phyloP scores from a whole-genome alignment of 2,113 vertebrate genomes.

The Thymallus thymallus region DNA sequence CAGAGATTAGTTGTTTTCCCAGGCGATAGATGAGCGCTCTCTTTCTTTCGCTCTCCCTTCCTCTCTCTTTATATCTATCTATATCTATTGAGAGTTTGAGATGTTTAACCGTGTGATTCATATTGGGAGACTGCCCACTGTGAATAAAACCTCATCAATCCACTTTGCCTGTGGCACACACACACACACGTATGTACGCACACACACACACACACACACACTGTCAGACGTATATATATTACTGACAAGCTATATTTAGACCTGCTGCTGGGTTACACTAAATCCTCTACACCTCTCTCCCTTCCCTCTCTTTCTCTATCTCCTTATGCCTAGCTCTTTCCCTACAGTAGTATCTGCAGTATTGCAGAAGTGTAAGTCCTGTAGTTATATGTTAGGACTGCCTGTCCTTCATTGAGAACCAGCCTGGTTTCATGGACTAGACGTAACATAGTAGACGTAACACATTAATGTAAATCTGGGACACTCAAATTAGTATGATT shows the following conservation, averaged over 20 bases:
- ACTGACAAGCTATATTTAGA: constrained; percentile 1
- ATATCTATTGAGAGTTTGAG: neutral
- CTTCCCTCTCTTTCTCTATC: neutral
- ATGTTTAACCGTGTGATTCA: constrained; percentile 5
- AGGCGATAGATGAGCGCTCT: neutral
- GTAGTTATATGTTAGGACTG: no score
- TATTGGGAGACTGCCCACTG: constrained; percentile 8
- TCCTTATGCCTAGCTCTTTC: no score
- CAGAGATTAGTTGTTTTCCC: no score
- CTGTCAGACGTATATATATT: neutral
- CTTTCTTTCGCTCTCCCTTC: neutral
- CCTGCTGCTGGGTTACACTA: neutral
- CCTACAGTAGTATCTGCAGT: no score
- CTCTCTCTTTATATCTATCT: neutral
- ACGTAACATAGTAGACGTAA: no score
- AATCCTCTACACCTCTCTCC: constrained; percentile 6
- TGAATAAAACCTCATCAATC: constrained; percentile 13
- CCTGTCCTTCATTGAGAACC: no score
- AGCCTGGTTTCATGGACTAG: no score
- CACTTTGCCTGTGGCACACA: no score
- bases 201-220: neutral
- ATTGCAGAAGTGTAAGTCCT: no score
- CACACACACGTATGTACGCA: no score
- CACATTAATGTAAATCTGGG: no score
- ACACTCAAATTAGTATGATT: no score